Evolutionary conservation across 1,140 invertebrate genomes (phyloP), one percentile per base, ranked within the genome.

Genomic region (Drosophila obscura): DNA sequence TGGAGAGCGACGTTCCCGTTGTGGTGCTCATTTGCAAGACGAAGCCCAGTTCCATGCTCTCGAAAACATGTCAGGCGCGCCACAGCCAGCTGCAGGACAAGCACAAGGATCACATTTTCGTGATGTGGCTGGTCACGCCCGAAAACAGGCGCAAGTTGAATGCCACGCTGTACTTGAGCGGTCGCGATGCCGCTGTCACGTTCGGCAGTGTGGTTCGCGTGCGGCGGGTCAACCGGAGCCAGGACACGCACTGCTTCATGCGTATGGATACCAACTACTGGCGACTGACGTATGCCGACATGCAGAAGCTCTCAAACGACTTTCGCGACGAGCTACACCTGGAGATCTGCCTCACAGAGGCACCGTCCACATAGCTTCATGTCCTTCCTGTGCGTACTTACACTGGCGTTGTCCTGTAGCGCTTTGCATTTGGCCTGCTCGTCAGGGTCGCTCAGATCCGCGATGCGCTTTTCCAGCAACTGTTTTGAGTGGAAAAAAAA

Each of bases 401-500:
- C 90, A 91, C 69, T 91, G 16, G 89, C 89, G 59, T 82, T 91
- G 46, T 95, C 93, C 90, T 94, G 92, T 59, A 95, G 93, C 19
- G 93, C 84, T 92, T 95, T 94, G 75, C 94, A 95, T 89, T 95
- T 95, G 69, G 92, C 92, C 90, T 94, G 95, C 63, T 95, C 94
- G 15, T 93, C 93, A 28, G 94, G 93, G 91, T 96, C 95, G 41
- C 93, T 91, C 74, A 95, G 92, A 24, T 94, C 93, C 44, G 93
- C 93, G 59, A 96, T 95, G 82, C 94, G 92, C 59, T 92, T 93
- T 87, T 95, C 94, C 69, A 96, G 92, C 92, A 94, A 94, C 95
- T 96, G 91, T 31, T 31, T 31, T 31, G 31, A 31, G 31, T 31
- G 31, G 31, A 8, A 92, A 92, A 46, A 83, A 77, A 68, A 31